Percentiles rank a stretch among this genome's conserved stretches.
Conservation (phyloP, 2,113 vertebrate species). For the Hemiprocne comata region DNA sequence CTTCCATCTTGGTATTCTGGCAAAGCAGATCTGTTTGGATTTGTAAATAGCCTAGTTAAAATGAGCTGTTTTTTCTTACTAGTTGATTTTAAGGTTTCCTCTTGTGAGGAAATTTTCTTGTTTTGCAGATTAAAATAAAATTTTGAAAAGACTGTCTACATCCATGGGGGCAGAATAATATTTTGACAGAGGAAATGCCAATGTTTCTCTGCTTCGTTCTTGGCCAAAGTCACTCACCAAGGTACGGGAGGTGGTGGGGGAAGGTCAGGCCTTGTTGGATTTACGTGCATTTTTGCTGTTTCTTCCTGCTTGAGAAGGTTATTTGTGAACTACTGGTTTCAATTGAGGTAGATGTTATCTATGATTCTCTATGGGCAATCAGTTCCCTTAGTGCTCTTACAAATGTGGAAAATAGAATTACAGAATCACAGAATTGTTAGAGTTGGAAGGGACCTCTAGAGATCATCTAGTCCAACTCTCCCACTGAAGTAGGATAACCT, state of each 20-base stretch:
- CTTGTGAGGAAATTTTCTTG: conserved; percentile 52
- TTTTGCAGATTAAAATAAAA: conserved; percentile 64
- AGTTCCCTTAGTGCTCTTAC: background rate
- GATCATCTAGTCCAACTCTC: too few species aligned
- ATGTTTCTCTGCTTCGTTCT: conserved; percentile 37
- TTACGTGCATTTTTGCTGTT: conserved; percentile 11
- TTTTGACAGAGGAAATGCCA: conserved; percentile 63
- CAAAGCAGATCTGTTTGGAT: conserved; percentile 32
- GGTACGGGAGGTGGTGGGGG: conserved; percentile 32
- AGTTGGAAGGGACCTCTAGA: too few species aligned
- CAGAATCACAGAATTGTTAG: too few species aligned
- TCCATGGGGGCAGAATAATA: conserved; percentile 57
- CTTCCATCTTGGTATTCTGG: conserved; percentile 9
- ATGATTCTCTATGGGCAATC: background rate
- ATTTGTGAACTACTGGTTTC: conserved; percentile 15
- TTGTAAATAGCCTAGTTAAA: conserved; percentile 40
- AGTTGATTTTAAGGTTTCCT: conserved; percentile 43
- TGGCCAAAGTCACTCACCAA: conserved; percentile 25
- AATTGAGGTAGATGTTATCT: background rate
- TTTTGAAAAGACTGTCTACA: conserved; percentile 52
- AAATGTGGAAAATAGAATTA: background rate
- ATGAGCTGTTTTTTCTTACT: conserved; percentile 19
- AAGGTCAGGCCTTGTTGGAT: conserved; percentile 27
- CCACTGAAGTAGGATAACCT: too few species aligned
- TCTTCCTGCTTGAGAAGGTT: conserved; percentile 5